Percentiles rank a stretch among this genome's conserved stretches.
phyloP scores from a whole-genome alignment of 2,113 vertebrate species.

The Myodes glareolus region DNA sequence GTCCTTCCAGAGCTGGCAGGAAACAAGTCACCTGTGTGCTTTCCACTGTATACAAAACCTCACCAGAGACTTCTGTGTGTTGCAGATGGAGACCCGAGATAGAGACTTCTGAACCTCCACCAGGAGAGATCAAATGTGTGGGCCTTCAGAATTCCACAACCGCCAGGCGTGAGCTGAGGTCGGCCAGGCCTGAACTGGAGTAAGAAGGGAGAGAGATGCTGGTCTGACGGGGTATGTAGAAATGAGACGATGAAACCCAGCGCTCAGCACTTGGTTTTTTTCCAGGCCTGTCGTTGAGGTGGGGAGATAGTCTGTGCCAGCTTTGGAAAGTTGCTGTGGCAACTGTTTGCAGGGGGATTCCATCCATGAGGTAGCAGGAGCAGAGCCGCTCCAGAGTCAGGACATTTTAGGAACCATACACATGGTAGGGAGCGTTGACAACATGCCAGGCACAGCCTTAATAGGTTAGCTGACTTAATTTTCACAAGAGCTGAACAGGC shows the following conservation, averaged over 20 bases:
- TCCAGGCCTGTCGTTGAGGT: not conserved
- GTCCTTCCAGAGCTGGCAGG: not conserved
- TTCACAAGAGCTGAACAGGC: not conserved
- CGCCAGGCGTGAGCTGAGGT: not conserved
- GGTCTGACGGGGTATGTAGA: constrained; percentile 49
- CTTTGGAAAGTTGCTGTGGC: not conserved
- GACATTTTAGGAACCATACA: not conserved
- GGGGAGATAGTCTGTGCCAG: not conserved
- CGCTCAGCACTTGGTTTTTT: not conserved
- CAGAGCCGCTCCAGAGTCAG: not conserved
- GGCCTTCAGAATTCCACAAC: not conserved
- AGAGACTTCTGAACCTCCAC: not conserved
- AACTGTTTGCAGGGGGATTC: not conserved
- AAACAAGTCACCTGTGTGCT: not conserved
- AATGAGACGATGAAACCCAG: not conserved
- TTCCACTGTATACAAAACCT: not conserved
- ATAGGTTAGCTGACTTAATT: not conserved
- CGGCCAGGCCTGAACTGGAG: not conserved
- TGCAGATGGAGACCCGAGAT: constrained; percentile 55
- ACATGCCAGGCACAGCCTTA: not conserved
- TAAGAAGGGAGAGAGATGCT: not conserved
- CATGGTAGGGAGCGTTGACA: not conserved
- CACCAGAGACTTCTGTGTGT: not conserved
- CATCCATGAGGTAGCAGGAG: not conserved
- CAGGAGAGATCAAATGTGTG: not conserved